Conservation (phyloP, 2,797 vertebrate species). For the Peromyscus attwateri region DNA sequence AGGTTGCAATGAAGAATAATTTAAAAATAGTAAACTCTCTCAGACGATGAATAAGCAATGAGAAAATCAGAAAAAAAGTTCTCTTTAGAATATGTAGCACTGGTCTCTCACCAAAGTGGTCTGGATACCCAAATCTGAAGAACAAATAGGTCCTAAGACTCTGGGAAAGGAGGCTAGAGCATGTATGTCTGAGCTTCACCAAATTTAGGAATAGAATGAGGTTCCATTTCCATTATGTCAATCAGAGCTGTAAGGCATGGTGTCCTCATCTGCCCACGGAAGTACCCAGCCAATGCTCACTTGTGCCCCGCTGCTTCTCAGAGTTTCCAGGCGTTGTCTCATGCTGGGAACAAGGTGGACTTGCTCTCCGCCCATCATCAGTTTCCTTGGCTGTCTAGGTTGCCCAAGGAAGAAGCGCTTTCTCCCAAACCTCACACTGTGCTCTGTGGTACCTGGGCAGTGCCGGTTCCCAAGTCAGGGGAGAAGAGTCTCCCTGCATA, state of each 20-base stretch:
- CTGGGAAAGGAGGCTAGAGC: neutral
- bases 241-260: neutral
- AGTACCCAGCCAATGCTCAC: neutral
- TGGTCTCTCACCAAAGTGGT: neutral
- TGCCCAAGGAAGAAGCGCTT: neutral
- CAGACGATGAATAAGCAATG: neutral
- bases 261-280: neutral
- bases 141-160: neutral
- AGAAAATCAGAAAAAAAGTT: neutral
- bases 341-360: neutral
- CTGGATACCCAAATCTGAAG: neutral
- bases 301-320: neutral
- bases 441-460: neutral
- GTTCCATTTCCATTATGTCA: neutral
- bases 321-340: neutral
- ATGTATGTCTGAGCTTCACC: neutral
- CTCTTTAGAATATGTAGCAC: neutral
- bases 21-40: constrained; percentile 25
- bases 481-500: no score
- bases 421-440: neutral
- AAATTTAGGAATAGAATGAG: neutral
- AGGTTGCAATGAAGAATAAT: neutral
- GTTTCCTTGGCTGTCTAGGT: neutral
- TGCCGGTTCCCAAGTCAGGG: neutral
- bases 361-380: neutral